Evolutionary conservation across 30 jellyfish, hydroid and myxozoan species (phyloP), one percentile per base, ranked within the genome.

Genomic region (Mastigias papua): DNA sequence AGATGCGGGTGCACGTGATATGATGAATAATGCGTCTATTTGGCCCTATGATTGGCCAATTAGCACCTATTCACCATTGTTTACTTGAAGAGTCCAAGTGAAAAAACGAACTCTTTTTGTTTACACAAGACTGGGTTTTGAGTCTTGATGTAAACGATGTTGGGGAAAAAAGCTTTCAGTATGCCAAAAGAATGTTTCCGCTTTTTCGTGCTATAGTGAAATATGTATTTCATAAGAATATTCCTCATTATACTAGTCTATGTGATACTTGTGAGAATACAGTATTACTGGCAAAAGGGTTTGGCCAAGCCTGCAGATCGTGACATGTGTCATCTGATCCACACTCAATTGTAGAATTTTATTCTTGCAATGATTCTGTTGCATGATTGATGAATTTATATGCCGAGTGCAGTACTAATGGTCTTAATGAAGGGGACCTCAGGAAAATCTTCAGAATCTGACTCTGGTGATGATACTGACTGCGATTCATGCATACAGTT

Each of bases 201-300:
- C n/a, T n/a, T n/a, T n/a, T n/a, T n/a, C n/a, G n/a, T n/a, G n/a
- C n/a, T n/a, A n/a, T n/a, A n/a, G n/a, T n/a, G n/a, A n/a, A n/a
- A n/a, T n/a, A n/a, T n/a, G n/a, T n/a, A n/a, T n/a, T n/a, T n/a
- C 49, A 46, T 42, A 84, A 60, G 54, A 34, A 49, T 9, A 84
- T 84, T 69, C 93, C 93, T 51, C 80, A 48, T 23, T 35, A 21
- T 46, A 19, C 80, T 69, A 50, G 89, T 37, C 29, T 84, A 23
- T 84, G 93, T 51, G 89, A 84, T n/a, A 35, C 73, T 16, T 69
- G 93, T 63, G 88, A 84, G 68, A 84, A 84, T 61, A 33, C 67
- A 25, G 78, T 29, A 10, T 54, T 17, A 20, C 81, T 84, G 1
- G 80, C 81, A 34, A 84, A 69, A 46, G 81, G 88, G 26, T 13